Base-by-base conservation (phyloP, 1,140 invertebrate species). In the Pseudobourletiella spinata region DNA sequence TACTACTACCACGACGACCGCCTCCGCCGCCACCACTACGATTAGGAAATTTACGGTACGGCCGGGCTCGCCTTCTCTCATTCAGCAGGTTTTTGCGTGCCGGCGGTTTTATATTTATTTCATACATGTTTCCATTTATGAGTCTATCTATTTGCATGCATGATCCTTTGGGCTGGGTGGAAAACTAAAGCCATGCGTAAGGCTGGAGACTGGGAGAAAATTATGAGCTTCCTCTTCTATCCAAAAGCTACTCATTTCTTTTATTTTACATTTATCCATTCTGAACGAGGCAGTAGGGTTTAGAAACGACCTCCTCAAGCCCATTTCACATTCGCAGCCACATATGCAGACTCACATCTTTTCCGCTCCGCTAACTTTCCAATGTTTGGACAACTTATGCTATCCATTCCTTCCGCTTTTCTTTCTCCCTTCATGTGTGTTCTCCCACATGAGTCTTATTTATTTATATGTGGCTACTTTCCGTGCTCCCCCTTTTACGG, bases 381-480 rank as follows among this genome's bases (percentile, higher is more conserved):
- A 55, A 55, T 55, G 52, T 55, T 55, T 55, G 52, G 52, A 55
- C 52, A 55, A n/a, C 52, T 55, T 55, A 55, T 55, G 52, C 52
- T 55, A 55, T 55, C 52, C 52, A 55, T 55, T 55, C 52, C n/a
- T 55, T 55, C 30, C 52, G 8, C 25, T 35, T 39, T 35, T 4
- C 20, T 55, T 24, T 35, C 20, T 55, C 32, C 22, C 26, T 2
- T 20, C 46, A n/a, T 39, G 32, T 39, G 32, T 39, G 32, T 48
- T 48, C n/a, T n/a, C 16, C 46, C 46, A 48, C 22, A 48, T 48
- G 46, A 48, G 46, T 55, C 52, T 55, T 55, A 55, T 55, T 55
- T 55, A 55, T 55, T 35, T 55, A 55, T 8, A 55, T 55, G 52
- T 24, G 52, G 52, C 52, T 55, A 55, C 52, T 55, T 55, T 55